Conservation (phyloP, 1,140 invertebrate genomes). For the Ctenoplectra terminalis region DNA sequence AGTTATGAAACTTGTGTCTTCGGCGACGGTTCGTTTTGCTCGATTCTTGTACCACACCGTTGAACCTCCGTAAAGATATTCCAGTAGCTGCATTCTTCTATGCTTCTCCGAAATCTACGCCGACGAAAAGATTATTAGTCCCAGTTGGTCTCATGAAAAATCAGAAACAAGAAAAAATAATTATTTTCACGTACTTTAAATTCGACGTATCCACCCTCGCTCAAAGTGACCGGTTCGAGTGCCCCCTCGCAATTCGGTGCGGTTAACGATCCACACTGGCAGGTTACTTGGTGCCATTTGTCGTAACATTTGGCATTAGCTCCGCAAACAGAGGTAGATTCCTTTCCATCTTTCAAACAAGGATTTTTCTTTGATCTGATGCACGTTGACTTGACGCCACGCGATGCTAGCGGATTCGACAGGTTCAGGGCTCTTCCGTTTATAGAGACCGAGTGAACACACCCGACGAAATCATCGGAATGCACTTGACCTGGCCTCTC, state of each 20-base stretch:
- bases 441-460: conserved; percentile 94
- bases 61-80: conserved; percentile 89
- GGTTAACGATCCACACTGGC: conserved; percentile 87
- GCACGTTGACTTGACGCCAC: conserved; percentile 90
- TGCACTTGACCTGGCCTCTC: conserved; percentile 94
- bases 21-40: conserved; percentile 68
- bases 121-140: not conserved
- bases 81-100: conserved; percentile 91
- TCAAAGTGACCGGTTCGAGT: conserved; percentile 90
- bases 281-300: conserved; percentile 90
- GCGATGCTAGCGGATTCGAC: conserved; percentile 88
- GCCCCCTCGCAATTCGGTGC: conserved; percentile 91
- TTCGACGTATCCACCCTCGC: conserved; percentile 89
- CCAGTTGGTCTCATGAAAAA: accelerated
- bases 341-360: conserved; percentile 82
- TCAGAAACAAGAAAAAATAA: no score
- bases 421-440: conserved; percentile 93
- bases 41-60: conserved; percentile 86
- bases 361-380: conserved; percentile 86
- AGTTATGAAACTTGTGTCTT: conserved; percentile 59
- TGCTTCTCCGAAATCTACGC: conserved; percentile 91
- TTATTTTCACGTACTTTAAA: conserved; percentile 82
- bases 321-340: conserved; percentile 85
- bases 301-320: conserved; percentile 89
- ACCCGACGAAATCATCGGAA: conserved; percentile 96